Evolutionary conservation across 2,113 vertebrate genomes (phyloP).

Genomic region (Sigmodon hispidus): DNA sequence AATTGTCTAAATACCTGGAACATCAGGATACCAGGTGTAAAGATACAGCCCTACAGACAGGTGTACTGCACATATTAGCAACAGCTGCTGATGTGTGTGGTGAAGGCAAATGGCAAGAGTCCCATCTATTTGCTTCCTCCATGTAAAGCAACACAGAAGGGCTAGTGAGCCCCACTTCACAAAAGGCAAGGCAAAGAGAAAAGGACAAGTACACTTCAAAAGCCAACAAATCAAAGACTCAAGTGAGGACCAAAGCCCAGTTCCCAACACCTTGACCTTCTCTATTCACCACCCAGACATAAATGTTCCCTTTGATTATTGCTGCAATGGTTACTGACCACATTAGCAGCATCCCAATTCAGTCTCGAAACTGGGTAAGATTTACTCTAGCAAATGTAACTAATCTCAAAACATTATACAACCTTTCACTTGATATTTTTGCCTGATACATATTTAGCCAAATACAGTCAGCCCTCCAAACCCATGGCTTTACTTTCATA

Average conservation of each 20-base stretch:
- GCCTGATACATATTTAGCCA: neutral
- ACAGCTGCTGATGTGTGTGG: accelerated
- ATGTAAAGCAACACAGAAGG: neutral
- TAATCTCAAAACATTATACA: neutral
- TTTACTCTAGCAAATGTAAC: neutral
- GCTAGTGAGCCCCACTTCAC: neutral
- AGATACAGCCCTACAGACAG: neutral
- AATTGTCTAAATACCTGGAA: neutral
- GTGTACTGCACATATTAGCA: neutral
- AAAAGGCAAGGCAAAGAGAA: neutral
- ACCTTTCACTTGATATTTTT: neutral
- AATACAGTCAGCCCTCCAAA: neutral
- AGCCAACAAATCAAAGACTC: neutral
- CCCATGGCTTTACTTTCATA: neutral
- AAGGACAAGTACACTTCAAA: neutral
- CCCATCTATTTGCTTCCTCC: neutral
- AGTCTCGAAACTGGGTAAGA: neutral
- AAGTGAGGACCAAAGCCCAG: neutral
- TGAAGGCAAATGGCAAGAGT: neutral
- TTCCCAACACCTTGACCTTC: neutral
- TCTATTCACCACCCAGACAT: neutral
- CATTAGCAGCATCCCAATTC: neutral
- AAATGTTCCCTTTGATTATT: neutral
- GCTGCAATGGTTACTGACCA: neutral
- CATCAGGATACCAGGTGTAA: neutral